These are phyloP conservation scores for Rhabdophis nuchalis DNA, from an alignment of 2,797 vertebrate genomes.

Conservation along the genomic window DNA sequence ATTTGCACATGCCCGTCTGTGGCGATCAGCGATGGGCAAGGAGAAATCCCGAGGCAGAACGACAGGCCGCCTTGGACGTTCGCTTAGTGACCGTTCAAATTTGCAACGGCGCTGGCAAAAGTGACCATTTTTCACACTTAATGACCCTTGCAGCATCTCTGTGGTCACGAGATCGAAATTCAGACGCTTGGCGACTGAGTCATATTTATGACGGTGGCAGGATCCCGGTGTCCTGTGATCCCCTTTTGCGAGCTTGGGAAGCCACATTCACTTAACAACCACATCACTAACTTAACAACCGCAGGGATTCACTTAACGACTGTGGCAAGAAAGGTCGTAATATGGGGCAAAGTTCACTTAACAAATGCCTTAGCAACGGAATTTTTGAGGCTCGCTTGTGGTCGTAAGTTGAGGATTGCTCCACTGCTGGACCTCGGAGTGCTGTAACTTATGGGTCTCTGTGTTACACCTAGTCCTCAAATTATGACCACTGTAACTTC, in stretches of 20 bases:
- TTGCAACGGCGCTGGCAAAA: neutral
- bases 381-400: neutral
- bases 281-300: rapidly evolving
- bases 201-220: neutral
- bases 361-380: neutral
- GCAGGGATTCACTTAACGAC: neutral
- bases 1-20: neutral
- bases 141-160: too few species aligned
- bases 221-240: neutral
- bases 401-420: neutral
- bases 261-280: neutral
- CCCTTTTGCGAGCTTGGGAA: neutral
- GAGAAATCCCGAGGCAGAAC: neutral
- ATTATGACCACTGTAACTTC: neutral
- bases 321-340: neutral
- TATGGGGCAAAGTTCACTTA: neutral
- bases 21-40: neutral
- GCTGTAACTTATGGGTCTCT: neutral
- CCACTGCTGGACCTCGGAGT: neutral
- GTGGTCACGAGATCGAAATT: too few species aligned
- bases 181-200: neutral
- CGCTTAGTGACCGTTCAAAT: neutral
- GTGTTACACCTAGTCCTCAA: neutral
- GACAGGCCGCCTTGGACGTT: neutral
- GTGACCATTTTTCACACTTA: neutral